Evolutionary conservation across 2,888 invertebrate genomes (phyloP).

Genomic region (Polietes domitor): DNA sequence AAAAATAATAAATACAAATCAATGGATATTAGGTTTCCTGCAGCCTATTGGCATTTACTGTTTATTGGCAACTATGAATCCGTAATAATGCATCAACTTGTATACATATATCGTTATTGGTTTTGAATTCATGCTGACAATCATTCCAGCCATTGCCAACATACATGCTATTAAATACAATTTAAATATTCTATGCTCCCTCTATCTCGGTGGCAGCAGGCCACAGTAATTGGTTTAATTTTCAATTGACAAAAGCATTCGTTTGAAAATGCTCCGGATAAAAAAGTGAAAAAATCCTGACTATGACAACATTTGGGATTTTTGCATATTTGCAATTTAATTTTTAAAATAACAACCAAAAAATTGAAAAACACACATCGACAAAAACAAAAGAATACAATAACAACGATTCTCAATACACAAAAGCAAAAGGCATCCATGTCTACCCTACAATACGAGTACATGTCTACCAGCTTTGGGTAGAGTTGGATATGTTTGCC

Average conservation of each 20-base stretch:
- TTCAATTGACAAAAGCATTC: slow-evolving; percentile 50
- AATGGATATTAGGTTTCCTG: too few relatives aligned
- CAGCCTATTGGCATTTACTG: too few relatives aligned
- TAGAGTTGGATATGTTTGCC: too few relatives aligned
- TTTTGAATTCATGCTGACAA: too few relatives aligned
- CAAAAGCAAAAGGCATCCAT: slow-evolving; percentile 1
- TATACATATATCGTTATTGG: too few relatives aligned
- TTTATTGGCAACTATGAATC: too few relatives aligned
- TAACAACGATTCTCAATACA: neutral
- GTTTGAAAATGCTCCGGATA: slow-evolving; percentile 8
- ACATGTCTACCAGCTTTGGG: too few relatives aligned
- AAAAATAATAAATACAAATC: too few relatives aligned
- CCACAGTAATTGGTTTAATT: slow-evolving; percentile 50
- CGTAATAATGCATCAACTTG: too few relatives aligned
- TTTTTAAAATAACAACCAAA: slow-evolving; percentile 41
- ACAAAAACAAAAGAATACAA: neutral
- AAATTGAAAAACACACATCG: slow-evolving; percentile 23
- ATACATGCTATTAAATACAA: neutral
- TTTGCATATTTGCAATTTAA: slow-evolving; percentile 61
- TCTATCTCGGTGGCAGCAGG: slow-evolving; percentile 3
- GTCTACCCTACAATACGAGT: neutral
- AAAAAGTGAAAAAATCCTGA: neutral
- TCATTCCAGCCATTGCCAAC: neutral
- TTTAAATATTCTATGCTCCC: neutral
- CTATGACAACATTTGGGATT: slow-evolving; percentile 52